Evolutionary conservation across 2,797 vertebrate genomes (phyloP).

Genomic region (Megalops cyprinoides): DNA sequence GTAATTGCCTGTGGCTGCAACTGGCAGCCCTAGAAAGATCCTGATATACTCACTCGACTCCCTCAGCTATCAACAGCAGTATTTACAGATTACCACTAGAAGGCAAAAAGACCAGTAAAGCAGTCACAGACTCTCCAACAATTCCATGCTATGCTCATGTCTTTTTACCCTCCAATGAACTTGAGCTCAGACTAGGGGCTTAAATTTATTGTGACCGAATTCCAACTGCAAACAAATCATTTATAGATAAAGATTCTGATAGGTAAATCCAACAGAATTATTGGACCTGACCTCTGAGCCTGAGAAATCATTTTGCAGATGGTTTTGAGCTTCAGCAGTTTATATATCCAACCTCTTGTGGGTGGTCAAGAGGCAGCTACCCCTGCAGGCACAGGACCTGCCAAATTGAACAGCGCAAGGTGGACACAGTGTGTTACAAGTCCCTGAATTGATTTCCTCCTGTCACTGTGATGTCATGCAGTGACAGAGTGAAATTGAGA

Average conservation of each 20-base stretch:
- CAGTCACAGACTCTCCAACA: neutral
- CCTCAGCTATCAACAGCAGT: neutral
- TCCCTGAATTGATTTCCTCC: neutral
- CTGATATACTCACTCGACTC: no score
- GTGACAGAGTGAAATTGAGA: conserved; percentile 20
- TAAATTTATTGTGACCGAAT: neutral
- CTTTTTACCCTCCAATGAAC: neutral
- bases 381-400: neutral
- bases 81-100: no score
- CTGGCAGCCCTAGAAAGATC: no score
- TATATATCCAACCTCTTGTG: neutral
- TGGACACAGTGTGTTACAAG: neutral
- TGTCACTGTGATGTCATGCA: conserved; percentile 7
- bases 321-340: neutral
- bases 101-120: no score
- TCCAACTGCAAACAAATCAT: neutral
- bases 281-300: neutral
- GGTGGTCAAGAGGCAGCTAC: neutral
- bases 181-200: neutral
- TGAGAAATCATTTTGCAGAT: neutral
- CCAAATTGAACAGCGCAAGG: neutral
- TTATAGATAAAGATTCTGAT: neutral
- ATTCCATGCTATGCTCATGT: no score
- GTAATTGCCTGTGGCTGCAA: no score
- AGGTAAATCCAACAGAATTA: neutral